These are phyloP conservation scores for Parauchenoglanis ngamensis DNA, from an alignment of 2,797 vertebrate genomes.

Conservation along the genomic window DNA sequence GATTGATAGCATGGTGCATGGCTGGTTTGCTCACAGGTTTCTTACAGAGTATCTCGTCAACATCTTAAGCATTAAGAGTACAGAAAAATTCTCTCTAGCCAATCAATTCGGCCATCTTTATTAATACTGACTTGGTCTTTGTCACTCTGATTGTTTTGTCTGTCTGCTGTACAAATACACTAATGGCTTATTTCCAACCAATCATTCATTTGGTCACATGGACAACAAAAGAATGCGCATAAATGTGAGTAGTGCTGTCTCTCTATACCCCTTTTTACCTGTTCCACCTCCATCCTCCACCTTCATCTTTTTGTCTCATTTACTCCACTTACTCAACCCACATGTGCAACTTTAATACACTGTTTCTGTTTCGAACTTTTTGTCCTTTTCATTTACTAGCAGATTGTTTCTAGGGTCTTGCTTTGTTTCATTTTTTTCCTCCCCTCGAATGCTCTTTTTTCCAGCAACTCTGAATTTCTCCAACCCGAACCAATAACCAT, in stretches of 20 bases:
- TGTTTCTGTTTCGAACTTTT: slow-evolving; percentile 65
- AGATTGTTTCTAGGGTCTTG: slow-evolving; percentile 22
- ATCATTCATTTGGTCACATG: slow-evolving; percentile 82
- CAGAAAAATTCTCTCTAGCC: neutral
- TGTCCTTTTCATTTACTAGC: slow-evolving; percentile 59
- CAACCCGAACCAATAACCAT: slow-evolving; percentile 51
- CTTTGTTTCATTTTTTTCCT: neutral
- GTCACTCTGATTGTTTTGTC: slow-evolving; percentile 73
- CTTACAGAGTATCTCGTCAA: too few relatives aligned
- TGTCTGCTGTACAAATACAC: slow-evolving; percentile 78
- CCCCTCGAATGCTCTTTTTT: slow-evolving; percentile 37
- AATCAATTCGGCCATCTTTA: neutral
- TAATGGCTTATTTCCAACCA: slow-evolving; percentile 86
- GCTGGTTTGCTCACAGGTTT: neutral
- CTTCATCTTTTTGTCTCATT: slow-evolving; percentile 55
- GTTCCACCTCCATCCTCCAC: slow-evolving; percentile 47
- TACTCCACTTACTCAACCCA: slow-evolving; percentile 31
- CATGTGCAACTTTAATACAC: slow-evolving; percentile 42
- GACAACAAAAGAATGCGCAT: slow-evolving; percentile 79
- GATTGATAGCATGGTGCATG: neutral
- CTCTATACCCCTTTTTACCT: slow-evolving; percentile 61
- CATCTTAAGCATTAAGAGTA: neutral
- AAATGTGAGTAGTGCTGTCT: slow-evolving; percentile 80
- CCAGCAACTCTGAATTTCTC: slow-evolving; percentile 38
- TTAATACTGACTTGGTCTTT: slow-evolving; percentile 69